A percentile compares a stretch with the other conserved stretches of the same genome.
These are phyloP conservation scores for Caerostris extrusa DNA, from an alignment of 1,140 invertebrate genomes.

Conservation along the genomic window DNA sequence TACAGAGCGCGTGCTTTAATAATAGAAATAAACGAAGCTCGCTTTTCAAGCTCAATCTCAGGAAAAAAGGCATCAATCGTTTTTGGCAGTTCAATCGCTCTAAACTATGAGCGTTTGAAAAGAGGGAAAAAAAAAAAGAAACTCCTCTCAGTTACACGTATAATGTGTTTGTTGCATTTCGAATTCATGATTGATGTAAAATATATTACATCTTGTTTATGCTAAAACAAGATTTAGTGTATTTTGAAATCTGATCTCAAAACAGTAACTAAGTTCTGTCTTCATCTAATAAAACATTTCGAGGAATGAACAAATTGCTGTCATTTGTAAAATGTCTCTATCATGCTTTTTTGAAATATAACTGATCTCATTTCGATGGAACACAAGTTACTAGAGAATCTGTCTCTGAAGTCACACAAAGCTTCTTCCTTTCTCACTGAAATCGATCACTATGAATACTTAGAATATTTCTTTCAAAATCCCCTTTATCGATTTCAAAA, in stretches of 20 bases:
- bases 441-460: too few relatives aligned
- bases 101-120: neutral
- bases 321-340: neutral
- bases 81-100: slow-evolving; percentile 13
- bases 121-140: neutral
- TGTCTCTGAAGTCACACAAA: too few relatives aligned
- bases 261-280: neutral
- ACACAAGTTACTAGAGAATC: too few relatives aligned
- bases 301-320: neutral
- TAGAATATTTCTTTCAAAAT: too few relatives aligned
- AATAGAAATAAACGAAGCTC: slow-evolving; percentile 57
- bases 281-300: neutral
- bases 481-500: too few relatives aligned
- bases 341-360: too few relatives aligned
- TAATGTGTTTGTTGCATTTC: neutral
- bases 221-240: neutral
- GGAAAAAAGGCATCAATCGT: slow-evolving; percentile 16
- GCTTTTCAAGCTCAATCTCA: neutral
- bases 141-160: neutral
- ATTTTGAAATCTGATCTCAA: slow-evolving; percentile 7
- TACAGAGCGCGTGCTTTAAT: slow-evolving; percentile 13
- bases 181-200: neutral
- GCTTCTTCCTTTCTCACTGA: too few relatives aligned
- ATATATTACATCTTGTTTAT: slow-evolving; percentile 1
- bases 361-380: too few relatives aligned